Percentiles rank a stretch among this genome's conserved stretches.
phyloP scores from a whole-genome alignment of 2,113 vertebrate species.

The Hiodon alosoides region DNA sequence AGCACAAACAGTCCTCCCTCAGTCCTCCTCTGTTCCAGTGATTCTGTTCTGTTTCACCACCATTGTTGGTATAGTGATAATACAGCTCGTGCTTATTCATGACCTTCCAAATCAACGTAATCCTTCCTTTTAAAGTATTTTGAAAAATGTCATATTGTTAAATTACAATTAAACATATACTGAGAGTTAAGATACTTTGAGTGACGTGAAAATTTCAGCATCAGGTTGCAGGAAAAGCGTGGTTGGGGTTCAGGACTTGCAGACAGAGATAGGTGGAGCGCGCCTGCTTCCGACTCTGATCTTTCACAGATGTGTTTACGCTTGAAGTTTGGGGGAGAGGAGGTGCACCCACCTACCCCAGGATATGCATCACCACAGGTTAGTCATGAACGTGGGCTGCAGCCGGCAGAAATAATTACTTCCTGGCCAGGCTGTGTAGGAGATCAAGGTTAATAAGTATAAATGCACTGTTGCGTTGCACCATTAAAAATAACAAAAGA shows the following conservation, averaged over 20 bases:
- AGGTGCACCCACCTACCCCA: neutral
- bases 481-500: neutral
- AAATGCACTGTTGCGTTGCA: neutral
- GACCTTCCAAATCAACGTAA: too few relatives aligned
- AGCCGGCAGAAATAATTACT: neutral
- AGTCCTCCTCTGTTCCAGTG: too few relatives aligned
- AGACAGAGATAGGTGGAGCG: neutral
- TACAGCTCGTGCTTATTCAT: too few relatives aligned
- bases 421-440: neutral
- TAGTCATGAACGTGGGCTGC: neutral
- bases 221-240: neutral
- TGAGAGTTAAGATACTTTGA: neutral
- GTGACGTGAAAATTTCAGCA: neutral
- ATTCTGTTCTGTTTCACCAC: too few relatives aligned
- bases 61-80: too few relatives aligned
- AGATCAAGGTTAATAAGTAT: conserved; percentile 4
- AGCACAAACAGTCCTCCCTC: too few relatives aligned
- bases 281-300: neutral
- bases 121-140: too few relatives aligned
- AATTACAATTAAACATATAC: too few relatives aligned
- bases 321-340: neutral
- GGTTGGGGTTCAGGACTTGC: neutral
- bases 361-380: neutral
- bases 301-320: conserved; percentile 20
- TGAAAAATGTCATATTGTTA: too few relatives aligned